Percentiles rank a stretch among this genome's conserved stretches.
phyloP scores from a whole-genome alignment of 2,888 invertebrate genomes.

The Amaurobius ferox region DNA sequence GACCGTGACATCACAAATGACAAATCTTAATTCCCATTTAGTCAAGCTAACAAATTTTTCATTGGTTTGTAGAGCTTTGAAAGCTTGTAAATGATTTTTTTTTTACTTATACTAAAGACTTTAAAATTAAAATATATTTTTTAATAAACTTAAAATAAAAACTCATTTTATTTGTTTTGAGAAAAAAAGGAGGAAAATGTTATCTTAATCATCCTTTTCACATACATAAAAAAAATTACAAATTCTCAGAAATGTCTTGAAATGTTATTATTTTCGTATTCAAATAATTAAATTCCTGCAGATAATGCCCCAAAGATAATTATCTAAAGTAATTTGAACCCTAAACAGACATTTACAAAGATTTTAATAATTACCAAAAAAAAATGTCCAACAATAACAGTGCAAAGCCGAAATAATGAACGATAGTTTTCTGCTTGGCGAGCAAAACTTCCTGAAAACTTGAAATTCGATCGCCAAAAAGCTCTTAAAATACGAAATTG shows the following conservation, averaged over 20 bases:
- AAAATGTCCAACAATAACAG: constrained; percentile 23
- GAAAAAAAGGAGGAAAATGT: not conserved
- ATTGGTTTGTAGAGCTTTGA: too few species aligned
- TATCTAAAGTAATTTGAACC: constrained; percentile 58
- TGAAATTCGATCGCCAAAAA: constrained; percentile 63
- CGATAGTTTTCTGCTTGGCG: constrained; percentile 60
- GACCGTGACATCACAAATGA: too few species aligned
- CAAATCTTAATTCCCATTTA: too few species aligned
- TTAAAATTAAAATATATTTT: too few species aligned
- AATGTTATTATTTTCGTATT: constrained; percentile 27
- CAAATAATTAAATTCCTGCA: constrained; percentile 66
- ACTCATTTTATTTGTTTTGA: too few species aligned
- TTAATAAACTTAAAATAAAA: too few species aligned
- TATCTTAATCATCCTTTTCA: not conserved
- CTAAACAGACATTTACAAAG: constrained; percentile 70
- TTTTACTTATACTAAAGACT: too few species aligned
- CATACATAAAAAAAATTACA: not conserved
- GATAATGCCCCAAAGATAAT: constrained; percentile 65
- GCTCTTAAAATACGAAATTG: constrained; percentile 66
- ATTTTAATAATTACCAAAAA: constrained; percentile 62
- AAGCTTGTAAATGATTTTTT: too few species aligned
- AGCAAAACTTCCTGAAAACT: constrained; percentile 40
- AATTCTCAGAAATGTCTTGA: not conserved
- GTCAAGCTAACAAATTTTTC: too few species aligned
- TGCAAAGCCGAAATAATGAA: constrained; percentile 57